Percentiles rank a stretch among this genome's conserved stretches.
These are phyloP conservation scores for Salticus scenicus DNA, from an alignment of 2,888 invertebrate species.

Conservation along the genomic window DNA sequence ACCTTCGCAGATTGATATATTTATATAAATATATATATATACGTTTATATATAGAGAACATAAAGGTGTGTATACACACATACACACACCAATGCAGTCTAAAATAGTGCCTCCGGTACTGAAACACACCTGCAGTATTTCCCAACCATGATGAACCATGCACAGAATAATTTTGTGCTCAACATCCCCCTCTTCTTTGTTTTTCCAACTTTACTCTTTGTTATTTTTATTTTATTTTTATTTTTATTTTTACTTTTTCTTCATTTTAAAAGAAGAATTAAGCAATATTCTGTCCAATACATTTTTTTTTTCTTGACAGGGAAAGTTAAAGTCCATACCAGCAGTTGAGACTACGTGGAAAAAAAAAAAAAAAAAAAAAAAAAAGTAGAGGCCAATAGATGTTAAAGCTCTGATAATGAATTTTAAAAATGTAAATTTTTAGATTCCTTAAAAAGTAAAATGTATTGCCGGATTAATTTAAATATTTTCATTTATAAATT, in stretches of 20 bases:
- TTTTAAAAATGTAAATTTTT: background rate
- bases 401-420: slow-evolving; percentile 19
- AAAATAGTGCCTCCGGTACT: slow-evolving; percentile 3
- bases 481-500: background rate
- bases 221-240: slow-evolving; percentile 11
- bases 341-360: background rate
- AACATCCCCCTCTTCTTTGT: slow-evolving; percentile 35
- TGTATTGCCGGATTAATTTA: background rate
- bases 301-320: slow-evolving; percentile 49
- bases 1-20: slow-evolving; percentile 33
- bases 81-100: slow-evolving; percentile 1
- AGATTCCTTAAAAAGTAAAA: background rate
- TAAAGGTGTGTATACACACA: slow-evolving; percentile 17
- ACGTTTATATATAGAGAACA: slow-evolving; percentile 16
- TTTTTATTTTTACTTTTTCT: too few relatives aligned
- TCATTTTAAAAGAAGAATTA: slow-evolving; percentile 41
- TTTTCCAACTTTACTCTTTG: slow-evolving; percentile 37
- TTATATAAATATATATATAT: slow-evolving; percentile 38
- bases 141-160: slow-evolving; percentile 62
- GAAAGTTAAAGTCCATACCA: slow-evolving; percentile 28
- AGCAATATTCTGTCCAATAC: slow-evolving; percentile 29
- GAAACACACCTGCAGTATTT: slow-evolving; percentile 42
- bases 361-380: too few relatives aligned
- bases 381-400: too few relatives aligned
- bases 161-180: slow-evolving; percentile 50